Conservation (phyloP, 2,888 invertebrate genomes). For the Pinctada fucata region DNA sequence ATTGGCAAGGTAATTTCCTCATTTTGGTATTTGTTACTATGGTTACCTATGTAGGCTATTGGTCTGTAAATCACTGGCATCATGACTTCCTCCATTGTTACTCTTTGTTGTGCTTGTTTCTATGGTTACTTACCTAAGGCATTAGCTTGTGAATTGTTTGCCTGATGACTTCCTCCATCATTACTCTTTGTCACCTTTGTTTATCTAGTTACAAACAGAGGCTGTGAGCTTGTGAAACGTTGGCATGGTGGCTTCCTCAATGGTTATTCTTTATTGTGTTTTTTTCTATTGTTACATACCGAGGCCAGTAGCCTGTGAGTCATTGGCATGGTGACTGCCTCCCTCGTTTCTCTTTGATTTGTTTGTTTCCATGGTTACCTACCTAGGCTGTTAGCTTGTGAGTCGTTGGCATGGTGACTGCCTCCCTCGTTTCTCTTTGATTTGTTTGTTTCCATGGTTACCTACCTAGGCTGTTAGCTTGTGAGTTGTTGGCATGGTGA, state of each 20-base stretch:
- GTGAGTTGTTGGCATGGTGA: slow-evolving; percentile 47
- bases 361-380: background rate
- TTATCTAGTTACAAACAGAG: no score
- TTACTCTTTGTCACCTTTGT: no score
- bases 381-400: slow-evolving; percentile 38
- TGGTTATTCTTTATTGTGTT: no score
- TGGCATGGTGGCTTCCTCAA: no score
- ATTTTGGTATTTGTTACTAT: no score
- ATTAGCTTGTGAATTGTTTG: slow-evolving; percentile 56
- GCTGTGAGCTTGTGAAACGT: no score
- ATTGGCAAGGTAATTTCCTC: no score
- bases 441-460: no score
- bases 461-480: slow-evolving; percentile 25
- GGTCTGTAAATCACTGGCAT: no score
- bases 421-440: slow-evolving; percentile 72
- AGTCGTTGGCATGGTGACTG: slow-evolving; percentile 71
- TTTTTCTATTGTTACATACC: background rate
- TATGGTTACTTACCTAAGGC: slow-evolving; percentile 50
- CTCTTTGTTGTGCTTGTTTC: no score
- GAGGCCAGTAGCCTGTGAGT: slow-evolving; percentile 40
- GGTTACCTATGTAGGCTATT: background rate
- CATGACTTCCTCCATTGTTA: no score
- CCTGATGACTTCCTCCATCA: background rate
- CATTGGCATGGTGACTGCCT: slow-evolving; percentile 72
- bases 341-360: slow-evolving; percentile 70